These are phyloP conservation scores for Lordiphosa fenestrarum DNA, from an alignment of 2,888 invertebrate species.

Conservation along the genomic window DNA sequence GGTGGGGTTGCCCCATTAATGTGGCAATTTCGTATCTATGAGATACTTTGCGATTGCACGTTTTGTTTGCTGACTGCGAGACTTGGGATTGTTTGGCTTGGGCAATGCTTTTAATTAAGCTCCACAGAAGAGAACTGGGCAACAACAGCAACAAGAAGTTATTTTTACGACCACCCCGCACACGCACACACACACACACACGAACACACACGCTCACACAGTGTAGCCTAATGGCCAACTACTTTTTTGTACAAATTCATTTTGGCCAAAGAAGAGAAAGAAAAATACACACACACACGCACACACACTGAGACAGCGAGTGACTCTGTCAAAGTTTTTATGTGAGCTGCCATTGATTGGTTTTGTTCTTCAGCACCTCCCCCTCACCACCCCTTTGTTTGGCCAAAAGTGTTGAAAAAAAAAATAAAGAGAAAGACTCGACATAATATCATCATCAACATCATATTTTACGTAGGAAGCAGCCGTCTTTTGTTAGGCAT, in stretches of 20 bases:
- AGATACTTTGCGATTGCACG: conserved; percentile 50
- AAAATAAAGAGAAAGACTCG: not conserved
- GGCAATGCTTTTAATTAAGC: conserved; percentile 65
- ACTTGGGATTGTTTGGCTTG: conserved; percentile 53
- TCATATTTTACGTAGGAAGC: no score
- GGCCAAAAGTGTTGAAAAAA: not conserved
- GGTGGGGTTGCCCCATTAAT: conserved; percentile 36
- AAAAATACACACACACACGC: not conserved
- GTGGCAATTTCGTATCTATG: conserved; percentile 57
- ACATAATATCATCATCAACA: no score
- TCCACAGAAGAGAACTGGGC: conserved; percentile 17
- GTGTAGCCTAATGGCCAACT: conserved; percentile 18
- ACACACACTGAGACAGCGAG: not conserved
- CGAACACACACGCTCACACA: not conserved
- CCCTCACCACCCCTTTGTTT: not conserved
- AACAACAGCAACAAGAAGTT: conserved; percentile 25
- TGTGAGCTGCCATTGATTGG: conserved; percentile 36
- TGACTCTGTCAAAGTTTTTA: conserved; percentile 34
- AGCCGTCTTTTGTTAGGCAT: no score
- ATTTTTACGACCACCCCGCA: conserved; percentile 47
- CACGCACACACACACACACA: not conserved
- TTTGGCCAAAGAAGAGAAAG: conserved; percentile 30
- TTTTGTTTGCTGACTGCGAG: conserved; percentile 34
- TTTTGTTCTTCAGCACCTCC: conserved; percentile 9
- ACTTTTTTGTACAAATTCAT: conserved; percentile 36